Evolutionary conservation across 2,113 vertebrate genomes (phyloP), one percentile per base, ranked within the genome.

Genomic region (Coptodon rendalli): DNA sequence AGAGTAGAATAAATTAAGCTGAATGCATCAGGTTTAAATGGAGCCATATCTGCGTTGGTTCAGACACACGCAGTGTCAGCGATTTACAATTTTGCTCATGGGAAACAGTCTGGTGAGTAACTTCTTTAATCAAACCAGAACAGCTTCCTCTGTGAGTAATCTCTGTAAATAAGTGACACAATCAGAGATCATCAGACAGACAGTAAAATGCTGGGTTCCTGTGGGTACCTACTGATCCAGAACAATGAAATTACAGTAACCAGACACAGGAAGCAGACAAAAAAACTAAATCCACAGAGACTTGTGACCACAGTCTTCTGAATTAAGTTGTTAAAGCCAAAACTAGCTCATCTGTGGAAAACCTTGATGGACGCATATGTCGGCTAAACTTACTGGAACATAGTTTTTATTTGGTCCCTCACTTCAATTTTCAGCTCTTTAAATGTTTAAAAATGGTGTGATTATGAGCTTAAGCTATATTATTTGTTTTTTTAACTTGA

Each of bases 371-470:
- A 61, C 1, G 5, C 14, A 61, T 17, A 61, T 31, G 5, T 63
- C 16, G 1, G 29, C 29, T 63, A 63, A 63, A 34, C 17, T 0
- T 31, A 61, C 0, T 31, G 57, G 57, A 31, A 31, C 27, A 29
- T 16, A 6, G 24, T 59, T 5, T 61, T 31, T 34, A 61, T 61
- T 61, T 16, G 31, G 17, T 29, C 57, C 16, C 29, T 61, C 3
- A 34, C 57, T 31, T 34, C 14, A 61, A 57, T 57, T 57, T 57
- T 12, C 54, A 57, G 2, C 7, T 57, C 6, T 5, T 57, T 57
- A 57, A 29, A 29, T 5, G 1, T 57, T 57, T 29, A 8, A 57
- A 57, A 57, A 57, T 57, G 0, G 1, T 57, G 7, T 57, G 24
- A 57, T 29, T 57, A 27, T 29, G 54, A 29, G 54, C 56, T 29